phyloP scores from a whole-genome alignment of 1,140 invertebrate genomes.

The Apis mellifera region Amel_HAv3.1 CM009938.2:4635001-4635500 shows the following conservation, averaged over 20 bases:
- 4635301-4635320: too few species aligned
- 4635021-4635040: neutral
- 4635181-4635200: slow-evolving; percentile 14
- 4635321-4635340: too few species aligned
- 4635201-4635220: neutral
- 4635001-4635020: slow-evolving; percentile 31
- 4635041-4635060: neutral
- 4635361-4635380: too few species aligned
- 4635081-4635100: slow-evolving; percentile 35
- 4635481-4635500: slow-evolving; percentile 47
- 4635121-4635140: slow-evolving; percentile 4
- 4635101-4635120: neutral
- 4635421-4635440: too few species aligned
- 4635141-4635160: slow-evolving; percentile 13
- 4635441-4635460: too few species aligned
- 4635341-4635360: too few species aligned
- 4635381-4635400: too few species aligned
- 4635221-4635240: too few species aligned
- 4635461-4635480: neutral
- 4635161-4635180: neutral
- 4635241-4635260: too few species aligned
- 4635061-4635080: slow-evolving; percentile 36
- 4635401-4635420: too few species aligned
- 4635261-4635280: too few species aligned
- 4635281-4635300: too few species aligned